Base-by-base conservation (phyloP, 2,113 vertebrate species). In the Falco punctatus region DNA sequence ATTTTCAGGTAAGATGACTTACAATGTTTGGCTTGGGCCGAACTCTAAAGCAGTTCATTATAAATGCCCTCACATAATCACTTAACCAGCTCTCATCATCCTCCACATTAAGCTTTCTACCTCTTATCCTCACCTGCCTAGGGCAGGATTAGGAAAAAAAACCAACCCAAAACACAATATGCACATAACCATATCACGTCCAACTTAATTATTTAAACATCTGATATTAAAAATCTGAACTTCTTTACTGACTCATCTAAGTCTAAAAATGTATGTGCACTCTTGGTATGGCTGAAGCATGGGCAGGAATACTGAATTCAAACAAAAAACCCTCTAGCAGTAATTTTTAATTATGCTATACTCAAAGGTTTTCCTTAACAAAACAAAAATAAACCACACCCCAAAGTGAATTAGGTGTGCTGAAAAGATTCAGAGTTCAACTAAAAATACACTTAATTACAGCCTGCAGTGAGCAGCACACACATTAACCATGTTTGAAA, bases 21-120 rank as follows among this genome's bases (percentile, higher is more conserved):
- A 40, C 8, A 75, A 3, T 44, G 44, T n/a, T 59, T 86, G 51
- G 13, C 85, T 91, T 91, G 64, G 78, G 55, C 64, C 32, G 4
- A 85, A 94, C 58, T 90, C 70, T 70, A 71, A 79, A 83, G 80
- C 65, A 94, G 82, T 75, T 94, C 66, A 13, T 83, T 54, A 48
- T 48, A 40, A 82, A 64, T 6, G 17, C 74, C 21, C 33, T 91
- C 27, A 2, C 30, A 13, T 80, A 77, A 91, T 89, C 80, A 57
- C 74, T 92, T 86, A 71, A 77, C 62, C 46, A 51, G 79, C 75
- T 93, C 64, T 94, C 33, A 13, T n/a, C 46, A 22, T 80, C 79
- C 33, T 93, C 58, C 82, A 83, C 82, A 88, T 82, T 46, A 86
- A 65, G 74, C 55, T 90, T 94, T 69, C 71, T 61, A 22, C 44